Base-by-base conservation (phyloP, 2,888 invertebrate genomes). In the Drosophila paracracens region DNA sequence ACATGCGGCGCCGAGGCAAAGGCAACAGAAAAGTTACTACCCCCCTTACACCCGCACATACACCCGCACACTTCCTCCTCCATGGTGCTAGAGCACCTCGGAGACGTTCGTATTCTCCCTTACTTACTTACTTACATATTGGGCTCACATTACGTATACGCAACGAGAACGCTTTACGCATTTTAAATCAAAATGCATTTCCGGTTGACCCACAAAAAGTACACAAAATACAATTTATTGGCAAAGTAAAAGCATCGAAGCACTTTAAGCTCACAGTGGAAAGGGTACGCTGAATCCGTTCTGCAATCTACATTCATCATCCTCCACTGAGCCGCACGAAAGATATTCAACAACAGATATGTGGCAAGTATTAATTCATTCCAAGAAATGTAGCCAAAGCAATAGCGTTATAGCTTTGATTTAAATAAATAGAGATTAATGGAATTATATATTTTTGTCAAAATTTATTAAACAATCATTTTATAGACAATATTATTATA, bases 121-220 rank as follows among this genome's bases (percentile, higher is more conserved):
- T 29, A 29, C 29, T 27, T 35, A 43, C 64, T 31, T 2, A 11
- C 11, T 27, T 13, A 2, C 16, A 31, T 61, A 62, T 57, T 67
- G 58, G 61, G 29, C 63, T 76, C 69, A 80, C 77, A 86, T 74
- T 78, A 81, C 83, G 79, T 86, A 80, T 86, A 86, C 86, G 88
- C 77, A 82, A 81, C 72, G 78, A 36, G 58, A 64, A 51, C 70
- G 63, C 70, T 83, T 77, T 82, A 76, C 87, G 82, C 83, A 89
- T 90, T 87, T 89, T 83, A 83, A 88, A 89, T 89, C 87, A 88
- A 87, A 89, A 87, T 82, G 76, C 82, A 84, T 80, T 90, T 86
- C 83, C 88, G 88, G 74, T 60, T 74, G 88, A 61, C 76, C 68
- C 82, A 79, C 78, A 81, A 77, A 80, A 63, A 67, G 73, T 69